Evolutionary conservation across 2,113 vertebrate species (phyloP), one percentile per base, ranked within the genome.

Genomic region (Aptenodytes forsteri): DNA sequence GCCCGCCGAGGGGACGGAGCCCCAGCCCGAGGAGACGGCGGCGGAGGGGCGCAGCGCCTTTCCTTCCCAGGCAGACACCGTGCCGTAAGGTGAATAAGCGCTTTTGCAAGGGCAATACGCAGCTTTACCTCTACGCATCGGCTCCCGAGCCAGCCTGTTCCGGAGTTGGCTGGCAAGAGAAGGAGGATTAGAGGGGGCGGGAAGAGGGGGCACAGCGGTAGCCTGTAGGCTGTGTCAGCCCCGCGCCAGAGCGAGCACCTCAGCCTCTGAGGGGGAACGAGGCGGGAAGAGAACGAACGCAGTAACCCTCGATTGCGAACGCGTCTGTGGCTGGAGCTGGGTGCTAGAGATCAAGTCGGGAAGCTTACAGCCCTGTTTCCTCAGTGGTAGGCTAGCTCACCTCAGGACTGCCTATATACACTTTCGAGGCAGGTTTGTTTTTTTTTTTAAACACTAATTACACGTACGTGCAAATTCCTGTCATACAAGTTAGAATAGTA

Each of bases 241-340:
- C 44, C 10, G 6, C 8, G 36, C 6, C 19, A 2, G 14, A 29
- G 78, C 17, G 1, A 5, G 30, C 21, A 2, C 18, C 22, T 0
- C 8, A 0, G 50, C 11, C 0, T 1, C 22, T 1, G 40, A 5
- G 17, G 22, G 5, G 3, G 5, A 10, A 4, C 13, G 4, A 4
- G 18, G 18, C 3, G 13, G 11, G 4, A 6, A 11, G 30, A 6
- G 17, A 1, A 9, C 6, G 16, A 7, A 3, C 1, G 34, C 56
- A 0, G 25, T 61, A 13, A 4, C 5, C 9, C 9, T 27, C 1
- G 1, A 0, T 10, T 9, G 36, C 16, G 4, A 6, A 1, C 25
- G 1, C 2, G 3, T 2, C 38, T 19, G 0, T 3, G 34, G 65
- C 16, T 9, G 42, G 42, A 18, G 30, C 36, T 14, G 13, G 16